Base-by-base conservation (phyloP, 1,140 invertebrate genomes). In the Drosophila navojoa region DNA sequence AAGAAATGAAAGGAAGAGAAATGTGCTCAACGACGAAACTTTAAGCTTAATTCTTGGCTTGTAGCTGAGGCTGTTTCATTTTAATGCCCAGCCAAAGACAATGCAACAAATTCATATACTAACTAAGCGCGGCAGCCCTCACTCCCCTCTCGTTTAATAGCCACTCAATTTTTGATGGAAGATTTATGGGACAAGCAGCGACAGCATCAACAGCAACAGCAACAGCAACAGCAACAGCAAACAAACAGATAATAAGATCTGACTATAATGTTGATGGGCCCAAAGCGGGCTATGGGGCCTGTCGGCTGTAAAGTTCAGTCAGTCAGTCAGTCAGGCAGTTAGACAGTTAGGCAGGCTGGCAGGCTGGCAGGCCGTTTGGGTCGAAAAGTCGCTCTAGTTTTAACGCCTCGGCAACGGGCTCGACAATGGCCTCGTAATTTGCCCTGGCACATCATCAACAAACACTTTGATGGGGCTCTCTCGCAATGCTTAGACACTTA, bases 111-210 rank as follows among this genome's bases (percentile, higher is more conserved):
- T 64, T 35, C 16, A 35, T 53, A 29, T 32, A 32, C 32, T 35
- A 16, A 53, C 15, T 16, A 52, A 22, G 10, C 16, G 1, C 16
- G 10, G n/a, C n/a, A n/a, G n/a, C 9, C 19, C 15, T 3, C n/a
- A 13, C 47, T 9, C 25, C 25, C 5, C 16, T 40, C 3, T 1
- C 10, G 11, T n/a, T 73, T 73, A 61, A 77, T 38, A 52, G 72
- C 58, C 73, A 77, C 80, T 84, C 76, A 84, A 84, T 84, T 84
- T 71, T 84, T 84, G 80, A 84, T 84, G 79, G 69, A 69, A 77
- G 81, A 84, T 79, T 79, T 84, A 84, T 76, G 76, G 45, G 62
- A 67, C 44, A 71, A 77, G 50, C 16, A 25, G 19, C 19, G 45
- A 61, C 57, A 61, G 45, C 35, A 60, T 38, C 35, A 44, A 5